Evolutionary conservation across 1,140 invertebrate genomes (phyloP).

Genomic region (Neodiprion virginianus): DNA sequence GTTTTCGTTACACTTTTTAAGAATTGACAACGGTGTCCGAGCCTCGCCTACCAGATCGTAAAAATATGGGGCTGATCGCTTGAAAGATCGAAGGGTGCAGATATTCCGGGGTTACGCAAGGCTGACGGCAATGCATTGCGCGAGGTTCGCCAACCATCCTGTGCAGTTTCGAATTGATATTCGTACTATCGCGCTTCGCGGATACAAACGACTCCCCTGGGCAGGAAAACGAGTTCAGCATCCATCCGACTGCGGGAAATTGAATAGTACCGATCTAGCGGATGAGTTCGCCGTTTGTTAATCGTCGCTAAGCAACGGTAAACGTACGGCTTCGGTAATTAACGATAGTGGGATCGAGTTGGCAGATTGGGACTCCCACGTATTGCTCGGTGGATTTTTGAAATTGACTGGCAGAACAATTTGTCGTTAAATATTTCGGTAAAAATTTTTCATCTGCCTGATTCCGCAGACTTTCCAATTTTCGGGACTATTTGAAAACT

Average conservation of each 20-base stretch:
- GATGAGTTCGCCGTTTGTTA: not conserved
- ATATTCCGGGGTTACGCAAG: not conserved
- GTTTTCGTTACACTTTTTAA: no score
- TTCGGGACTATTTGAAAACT: no score
- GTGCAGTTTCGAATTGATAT: conserved; percentile 16
- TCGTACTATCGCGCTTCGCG: not conserved
- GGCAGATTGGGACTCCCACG: no score
- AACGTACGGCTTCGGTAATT: conserved; percentile 2
- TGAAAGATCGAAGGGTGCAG: not conserved
- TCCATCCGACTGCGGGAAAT: not conserved
- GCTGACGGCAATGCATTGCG: not conserved
- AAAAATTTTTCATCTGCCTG: no score
- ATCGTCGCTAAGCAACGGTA: conserved; percentile 6
- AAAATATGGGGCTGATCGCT: not conserved
- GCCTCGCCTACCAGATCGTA: no score
- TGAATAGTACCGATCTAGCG: not conserved
- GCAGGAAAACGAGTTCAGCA: conserved; percentile 7
- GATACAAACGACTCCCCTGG: conserved; percentile 2
- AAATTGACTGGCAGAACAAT: no score
- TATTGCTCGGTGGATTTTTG: no score
- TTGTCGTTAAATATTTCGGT: no score
- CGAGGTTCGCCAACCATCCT: not conserved
- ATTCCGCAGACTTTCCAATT: no score
- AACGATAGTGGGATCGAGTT: not conserved
- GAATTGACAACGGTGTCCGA: no score